phyloP scores from a whole-genome alignment of 2,113 vertebrate genomes.

The Eptesicus fuscus region DNA sequence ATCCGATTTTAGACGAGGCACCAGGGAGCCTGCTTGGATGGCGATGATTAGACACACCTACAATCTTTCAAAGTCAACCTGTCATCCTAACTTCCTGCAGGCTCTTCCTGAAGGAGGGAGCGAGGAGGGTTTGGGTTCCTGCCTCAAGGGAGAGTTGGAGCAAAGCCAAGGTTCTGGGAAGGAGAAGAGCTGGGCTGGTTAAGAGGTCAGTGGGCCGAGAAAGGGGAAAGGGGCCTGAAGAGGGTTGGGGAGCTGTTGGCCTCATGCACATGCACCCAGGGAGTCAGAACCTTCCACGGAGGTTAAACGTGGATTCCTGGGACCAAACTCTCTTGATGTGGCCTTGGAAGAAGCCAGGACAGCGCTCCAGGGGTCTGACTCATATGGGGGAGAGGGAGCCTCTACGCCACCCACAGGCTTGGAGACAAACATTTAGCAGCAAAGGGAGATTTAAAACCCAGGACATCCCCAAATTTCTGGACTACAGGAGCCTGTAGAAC shows the following conservation, averaged over 20 bases:
- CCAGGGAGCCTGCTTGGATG: background rate
- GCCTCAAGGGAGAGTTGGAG: background rate
- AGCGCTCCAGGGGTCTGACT: background rate
- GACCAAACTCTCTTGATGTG: rapidly evolving
- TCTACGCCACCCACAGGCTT: background rate
- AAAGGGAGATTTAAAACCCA: background rate
- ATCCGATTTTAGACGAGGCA: background rate
- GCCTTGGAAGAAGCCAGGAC: background rate
- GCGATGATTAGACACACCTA: rapidly evolving
- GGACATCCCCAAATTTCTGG: background rate
- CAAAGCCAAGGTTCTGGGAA: background rate
- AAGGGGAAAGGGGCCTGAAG: background rate
- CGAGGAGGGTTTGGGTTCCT: background rate
- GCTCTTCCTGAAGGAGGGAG: background rate
- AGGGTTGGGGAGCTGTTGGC: rapidly evolving
- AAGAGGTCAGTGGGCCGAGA: rapidly evolving
- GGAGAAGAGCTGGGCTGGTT: background rate
- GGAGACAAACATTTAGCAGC: no score
- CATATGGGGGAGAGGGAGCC: rapidly evolving
- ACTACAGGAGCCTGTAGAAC: background rate
- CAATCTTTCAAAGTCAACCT: background rate
- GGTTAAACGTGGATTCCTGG: background rate
- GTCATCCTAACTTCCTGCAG: background rate
- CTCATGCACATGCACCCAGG: rapidly evolving
- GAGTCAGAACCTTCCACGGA: no score